Evolutionary conservation across 1,140 invertebrate genomes (phyloP).

Genomic region (Reticulitermes speratus): DNA sequence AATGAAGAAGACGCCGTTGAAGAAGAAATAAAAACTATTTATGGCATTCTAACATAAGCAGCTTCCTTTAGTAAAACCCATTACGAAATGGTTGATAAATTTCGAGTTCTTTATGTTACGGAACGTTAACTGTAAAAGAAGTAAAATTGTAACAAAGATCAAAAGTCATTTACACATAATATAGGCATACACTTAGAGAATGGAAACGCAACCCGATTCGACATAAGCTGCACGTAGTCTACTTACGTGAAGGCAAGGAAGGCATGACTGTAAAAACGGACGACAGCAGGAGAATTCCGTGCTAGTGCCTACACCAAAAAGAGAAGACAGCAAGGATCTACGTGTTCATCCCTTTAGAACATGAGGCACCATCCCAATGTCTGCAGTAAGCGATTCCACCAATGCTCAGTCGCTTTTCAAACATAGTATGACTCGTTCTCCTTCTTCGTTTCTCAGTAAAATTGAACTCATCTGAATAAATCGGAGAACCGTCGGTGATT

Average conservation of each 20-base stretch:
- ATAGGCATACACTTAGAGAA: background rate
- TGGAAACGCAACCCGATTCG: background rate
- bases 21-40: too few species aligned
- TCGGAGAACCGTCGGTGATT: background rate
- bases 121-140: too few species aligned
- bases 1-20: too few species aligned
- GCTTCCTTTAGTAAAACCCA: too few species aligned
- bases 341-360: background rate
- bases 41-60: too few species aligned
- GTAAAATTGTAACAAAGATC: too few species aligned
- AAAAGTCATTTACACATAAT: background rate
- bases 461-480: conserved; percentile 15
- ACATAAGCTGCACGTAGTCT: background rate
- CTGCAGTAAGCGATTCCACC: background rate
- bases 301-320: background rate
- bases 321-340: background rate
- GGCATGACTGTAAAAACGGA: background rate
- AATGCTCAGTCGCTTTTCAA: background rate
- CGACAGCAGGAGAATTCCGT: background rate
- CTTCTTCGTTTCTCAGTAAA: background rate
- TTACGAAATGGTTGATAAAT: too few species aligned
- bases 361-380: background rate
- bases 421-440: background rate
- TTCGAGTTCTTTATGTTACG: too few species aligned
- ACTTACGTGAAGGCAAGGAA: background rate